phyloP scores from a whole-genome alignment of 92 coral and sea anemone species.

The Porites cylindrica region DNA sequence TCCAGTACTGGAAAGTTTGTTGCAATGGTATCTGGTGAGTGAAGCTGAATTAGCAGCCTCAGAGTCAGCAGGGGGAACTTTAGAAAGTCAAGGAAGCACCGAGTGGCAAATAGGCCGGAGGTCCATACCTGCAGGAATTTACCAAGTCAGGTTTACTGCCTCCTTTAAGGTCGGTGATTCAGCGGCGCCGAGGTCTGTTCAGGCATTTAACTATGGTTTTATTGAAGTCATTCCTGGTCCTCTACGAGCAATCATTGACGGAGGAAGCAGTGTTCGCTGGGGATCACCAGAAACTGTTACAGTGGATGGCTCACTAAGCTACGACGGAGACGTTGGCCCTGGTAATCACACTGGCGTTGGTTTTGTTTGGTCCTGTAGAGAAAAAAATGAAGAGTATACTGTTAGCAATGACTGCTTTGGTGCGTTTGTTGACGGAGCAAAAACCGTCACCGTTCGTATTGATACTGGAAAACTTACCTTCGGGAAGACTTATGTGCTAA shows the following conservation, averaged over 20 bases:
- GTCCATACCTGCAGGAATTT: slow-evolving; percentile 9
- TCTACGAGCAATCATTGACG: slow-evolving; percentile 50
- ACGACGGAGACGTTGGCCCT: slow-evolving; percentile 47
- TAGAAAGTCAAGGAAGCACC: slow-evolving; percentile 4
- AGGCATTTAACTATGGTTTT: slow-evolving; percentile 45
- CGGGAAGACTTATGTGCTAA: not conserved
- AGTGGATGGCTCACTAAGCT: slow-evolving; percentile 52
- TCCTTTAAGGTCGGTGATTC: not conserved
- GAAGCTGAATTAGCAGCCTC: slow-evolving; percentile 15
- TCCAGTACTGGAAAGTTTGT: not conserved
- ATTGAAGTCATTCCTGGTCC: slow-evolving; percentile 33
- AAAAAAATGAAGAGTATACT: not conserved
- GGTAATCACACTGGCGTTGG: slow-evolving; percentile 30
- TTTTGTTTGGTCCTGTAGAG: slow-evolving; percentile 53
- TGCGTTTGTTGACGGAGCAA: not conserved
- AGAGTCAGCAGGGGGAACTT: slow-evolving; percentile 1
- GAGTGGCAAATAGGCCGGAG: slow-evolving; percentile 14
- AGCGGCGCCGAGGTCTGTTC: not conserved
- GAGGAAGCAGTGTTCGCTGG: slow-evolving; percentile 39
- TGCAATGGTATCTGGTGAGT: slow-evolving; percentile 7
- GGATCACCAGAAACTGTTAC: slow-evolving; percentile 19
- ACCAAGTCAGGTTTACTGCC: slow-evolving; percentile 19
- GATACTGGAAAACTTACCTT: not conserved
- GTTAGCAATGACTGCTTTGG: slow-evolving; percentile 16
- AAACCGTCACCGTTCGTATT: not conserved